phyloP scores from a whole-genome alignment of 2,113 vertebrate genomes.

The Syrrhaptes paradoxus region DNA sequence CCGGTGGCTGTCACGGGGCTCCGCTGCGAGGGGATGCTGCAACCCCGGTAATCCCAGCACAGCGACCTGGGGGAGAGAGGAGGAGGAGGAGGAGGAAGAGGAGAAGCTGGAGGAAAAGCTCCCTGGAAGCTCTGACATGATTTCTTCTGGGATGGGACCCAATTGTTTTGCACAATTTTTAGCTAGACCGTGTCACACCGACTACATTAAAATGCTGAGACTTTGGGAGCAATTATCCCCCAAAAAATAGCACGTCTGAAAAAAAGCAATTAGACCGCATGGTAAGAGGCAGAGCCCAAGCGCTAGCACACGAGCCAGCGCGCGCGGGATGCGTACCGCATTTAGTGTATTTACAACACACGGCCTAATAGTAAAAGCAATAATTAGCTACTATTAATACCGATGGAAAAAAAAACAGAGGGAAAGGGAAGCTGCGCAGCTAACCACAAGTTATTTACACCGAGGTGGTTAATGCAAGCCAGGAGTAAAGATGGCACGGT shows the following conservation, averaged over 20 bases:
- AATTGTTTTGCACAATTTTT: neutral
- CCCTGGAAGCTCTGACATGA: neutral
- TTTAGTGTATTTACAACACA: constrained; percentile 48
- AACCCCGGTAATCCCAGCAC: neutral
- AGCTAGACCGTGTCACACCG: neutral
- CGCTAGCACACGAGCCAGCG: neutral
- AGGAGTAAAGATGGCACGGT: neutral
- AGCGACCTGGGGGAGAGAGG: neutral
- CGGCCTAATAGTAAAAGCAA: constrained; percentile 53
- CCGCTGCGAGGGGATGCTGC: neutral
- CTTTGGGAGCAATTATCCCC: constrained; percentile 61
- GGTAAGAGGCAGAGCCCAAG: constrained; percentile 25
- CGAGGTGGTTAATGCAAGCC: neutral
- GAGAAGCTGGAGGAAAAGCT: neutral
- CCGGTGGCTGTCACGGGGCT: neutral
- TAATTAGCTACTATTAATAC: constrained; percentile 61
- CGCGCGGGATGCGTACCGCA: neutral
- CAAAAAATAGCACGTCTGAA: neutral
- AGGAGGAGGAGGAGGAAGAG: neutral
- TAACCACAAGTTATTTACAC: neutral
- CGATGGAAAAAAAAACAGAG: neutral
- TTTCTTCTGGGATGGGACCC: neutral
- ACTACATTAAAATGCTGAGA: constrained; percentile 17
- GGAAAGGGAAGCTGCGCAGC: neutral
- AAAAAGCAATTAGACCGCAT: constrained; percentile 30